Base-by-base conservation (phyloP, 2,113 vertebrate genomes). In the Rhinopomastus cyanomelas region DNA sequence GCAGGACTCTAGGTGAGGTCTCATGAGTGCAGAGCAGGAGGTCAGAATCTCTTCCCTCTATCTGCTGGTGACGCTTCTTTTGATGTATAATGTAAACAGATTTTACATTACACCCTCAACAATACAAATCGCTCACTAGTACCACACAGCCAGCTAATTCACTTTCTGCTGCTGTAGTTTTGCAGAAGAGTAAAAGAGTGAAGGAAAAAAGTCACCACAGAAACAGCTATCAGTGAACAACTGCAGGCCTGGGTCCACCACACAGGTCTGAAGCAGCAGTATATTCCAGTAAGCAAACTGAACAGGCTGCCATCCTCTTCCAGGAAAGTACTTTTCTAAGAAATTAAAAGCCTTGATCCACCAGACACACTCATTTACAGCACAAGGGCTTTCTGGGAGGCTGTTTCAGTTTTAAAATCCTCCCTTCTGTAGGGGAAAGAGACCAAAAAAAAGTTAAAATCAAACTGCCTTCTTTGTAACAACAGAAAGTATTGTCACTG, bases 401-500 rank as follows among this genome's bases (percentile, higher is more conserved):
- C 76, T 27, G 5, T 61, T 65, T 59, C 2, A 0, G 60, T 59
- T 87, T 88, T 79, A 7, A 55, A 89, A 72, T 69, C 37, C 52
- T 80, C 3, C 25, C 15, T 13, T 16, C 12, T 27, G 4, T 1
- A 29, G 22, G 21, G 66, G 3, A 68, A 65, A 17, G 7, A 8
- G 16, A 53, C 18, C 12, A 59, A 22, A 42, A 13, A 15, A 12
- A 61, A 53, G 32, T 71, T 67, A 86, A 92, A 93, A 59, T 36
- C 26, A 67, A 10, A 49, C 26, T 1, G 9, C 18, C 77, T 74
- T 42, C 49, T 53, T 19, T 68, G 30, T 27, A 85, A 69, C 4
- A 67, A 34, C 76, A 66, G 27, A 57, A 82, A 77, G 21, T 36
- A 34, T 78, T 86, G 81, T 74, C 57, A 84, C 9, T 84, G 53